Base-by-base conservation (phyloP, 92 coral and sea anemone species). In the Parazoanthus atlanticus region DNA sequence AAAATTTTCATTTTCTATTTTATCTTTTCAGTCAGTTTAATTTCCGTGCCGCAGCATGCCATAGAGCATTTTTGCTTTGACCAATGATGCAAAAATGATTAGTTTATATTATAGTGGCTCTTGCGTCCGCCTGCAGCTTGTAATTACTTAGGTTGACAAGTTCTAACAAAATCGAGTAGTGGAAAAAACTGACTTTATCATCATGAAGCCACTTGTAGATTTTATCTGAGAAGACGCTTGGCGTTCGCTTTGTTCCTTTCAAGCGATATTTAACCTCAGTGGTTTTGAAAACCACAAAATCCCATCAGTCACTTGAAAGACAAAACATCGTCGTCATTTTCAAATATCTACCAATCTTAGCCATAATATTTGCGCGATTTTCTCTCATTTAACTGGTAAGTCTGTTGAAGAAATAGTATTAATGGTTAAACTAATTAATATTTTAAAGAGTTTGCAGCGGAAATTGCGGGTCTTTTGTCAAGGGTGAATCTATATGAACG, bases 11-110 rank as follows among this genome's bases (percentile, higher is more conserved):
- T 40, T 70, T 30, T 82, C 86, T 40, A 46, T 43, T 43, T 84
- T 84, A 84, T 84, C 78, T 67, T 47, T 43, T 19, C 64, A 26
- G 78, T 69, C 28, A 40, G 6, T 84, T 84, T 84, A 84, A 84
- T 84, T 84, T 84, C 87, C 87, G 87, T 65, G 38, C 82, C 78
- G 16, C 87, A 84, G 87, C 87, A 84, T 84, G 87, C 64, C 36
- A 70, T 29, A 70, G 23, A 21, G 6, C 33, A 41, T 15, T 69
- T 79, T 41, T 38, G 87, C 78, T 84, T 69, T 70, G 65, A 84
- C 54, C 36, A 82, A 25, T 65, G 54, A 65, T 33, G 34, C 40
- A 58, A 23, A 69, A 84, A 84, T 84, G 61, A 70, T 84, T 83
- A 65, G 65, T 38, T 67, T 65, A 25, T 30, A 15, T 67, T 70